Evolutionary conservation across 1,140 invertebrate genomes (phyloP).

Genomic region (Cardiocondyla obscurior): DNA sequence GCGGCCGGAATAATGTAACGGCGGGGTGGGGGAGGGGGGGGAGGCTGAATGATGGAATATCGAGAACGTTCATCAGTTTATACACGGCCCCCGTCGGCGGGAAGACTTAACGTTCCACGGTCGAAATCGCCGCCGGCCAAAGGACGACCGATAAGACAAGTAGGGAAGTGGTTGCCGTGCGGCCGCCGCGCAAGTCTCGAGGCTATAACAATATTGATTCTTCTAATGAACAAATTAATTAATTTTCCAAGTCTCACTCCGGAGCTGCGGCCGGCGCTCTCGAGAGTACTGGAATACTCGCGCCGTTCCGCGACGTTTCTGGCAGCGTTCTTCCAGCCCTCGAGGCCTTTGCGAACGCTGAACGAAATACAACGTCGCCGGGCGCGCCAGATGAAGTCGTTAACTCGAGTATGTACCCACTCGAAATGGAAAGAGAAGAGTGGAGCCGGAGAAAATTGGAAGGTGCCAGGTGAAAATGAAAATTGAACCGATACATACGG

Average conservation of each 20-base stretch:
- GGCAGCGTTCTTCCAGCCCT: conserved; percentile 18
- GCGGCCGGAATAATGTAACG: conserved; percentile 61
- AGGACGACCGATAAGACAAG: conserved; percentile 67
- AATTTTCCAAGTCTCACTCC: conserved; percentile 66
- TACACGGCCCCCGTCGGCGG: conserved; percentile 9
- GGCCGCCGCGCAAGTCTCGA: neutral
- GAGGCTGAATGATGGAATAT: conserved; percentile 53
- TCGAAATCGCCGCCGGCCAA: conserved; percentile 42
- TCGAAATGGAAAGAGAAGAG: conserved; percentile 66
- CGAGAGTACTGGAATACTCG: conserved; percentile 31
- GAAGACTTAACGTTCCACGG: neutral
- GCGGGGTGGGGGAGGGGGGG: conserved; percentile 24
- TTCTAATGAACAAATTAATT: conserved; percentile 72
- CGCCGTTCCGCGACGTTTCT: conserved; percentile 17
- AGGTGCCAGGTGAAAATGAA: conserved; percentile 68
- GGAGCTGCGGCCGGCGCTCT: conserved; percentile 3
- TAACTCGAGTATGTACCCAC: conserved; percentile 79
- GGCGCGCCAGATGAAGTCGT: conserved; percentile 77
- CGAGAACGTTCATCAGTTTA: conserved; percentile 47
- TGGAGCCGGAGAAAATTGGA: conserved; percentile 70
- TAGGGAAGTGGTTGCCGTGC: conserved; percentile 39
- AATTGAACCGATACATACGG: conserved; percentile 70
- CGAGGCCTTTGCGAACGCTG: conserved; percentile 16
- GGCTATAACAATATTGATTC: conserved; percentile 68
- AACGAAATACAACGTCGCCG: conserved; percentile 41